These are phyloP conservation scores for Dreissena polymorpha DNA, from an alignment of 1,140 invertebrate species.

Conservation along the genomic window DNA sequence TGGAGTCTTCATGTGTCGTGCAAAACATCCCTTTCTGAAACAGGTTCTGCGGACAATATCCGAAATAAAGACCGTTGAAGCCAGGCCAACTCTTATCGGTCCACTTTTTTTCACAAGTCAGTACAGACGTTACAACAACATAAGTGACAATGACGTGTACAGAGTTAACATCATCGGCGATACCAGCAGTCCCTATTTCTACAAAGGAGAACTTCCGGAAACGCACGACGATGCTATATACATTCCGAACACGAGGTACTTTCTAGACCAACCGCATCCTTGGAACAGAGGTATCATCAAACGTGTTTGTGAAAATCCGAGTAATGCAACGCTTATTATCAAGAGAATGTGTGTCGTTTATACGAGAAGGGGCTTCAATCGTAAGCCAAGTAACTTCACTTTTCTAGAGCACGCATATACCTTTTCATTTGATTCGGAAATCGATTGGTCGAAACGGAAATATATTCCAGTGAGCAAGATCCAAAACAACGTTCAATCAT, in stretches of 20 bases:
- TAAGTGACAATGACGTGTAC: not conserved
- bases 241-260: constrained; percentile 25
- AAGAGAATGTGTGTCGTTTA: too few species aligned
- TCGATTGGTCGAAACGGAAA: too few species aligned
- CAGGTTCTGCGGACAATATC: constrained; percentile 59
- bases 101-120: constrained; percentile 12
- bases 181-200: constrained; percentile 21
- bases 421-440: too few species aligned
- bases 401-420: too few species aligned
- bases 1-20: constrained; percentile 68
- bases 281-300: not conserved
- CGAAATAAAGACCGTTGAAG: too few species aligned
- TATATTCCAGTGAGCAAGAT: too few species aligned
- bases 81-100: not conserved
- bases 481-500: too few species aligned
- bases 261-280: constrained; percentile 8
- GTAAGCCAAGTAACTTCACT: too few species aligned
- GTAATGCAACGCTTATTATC: too few species aligned
- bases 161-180: not conserved
- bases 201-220: constrained; percentile 26
- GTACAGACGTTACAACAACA: constrained; percentile 19
- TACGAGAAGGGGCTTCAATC: too few species aligned
- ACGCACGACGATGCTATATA: constrained; percentile 7
- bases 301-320: too few species aligned
- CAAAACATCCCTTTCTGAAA: constrained; percentile 70